Percentiles rank a stretch among this genome's conserved stretches.
phyloP scores from a whole-genome alignment of 2,113 vertebrate species.

The Antechinus flavipes region DNA sequence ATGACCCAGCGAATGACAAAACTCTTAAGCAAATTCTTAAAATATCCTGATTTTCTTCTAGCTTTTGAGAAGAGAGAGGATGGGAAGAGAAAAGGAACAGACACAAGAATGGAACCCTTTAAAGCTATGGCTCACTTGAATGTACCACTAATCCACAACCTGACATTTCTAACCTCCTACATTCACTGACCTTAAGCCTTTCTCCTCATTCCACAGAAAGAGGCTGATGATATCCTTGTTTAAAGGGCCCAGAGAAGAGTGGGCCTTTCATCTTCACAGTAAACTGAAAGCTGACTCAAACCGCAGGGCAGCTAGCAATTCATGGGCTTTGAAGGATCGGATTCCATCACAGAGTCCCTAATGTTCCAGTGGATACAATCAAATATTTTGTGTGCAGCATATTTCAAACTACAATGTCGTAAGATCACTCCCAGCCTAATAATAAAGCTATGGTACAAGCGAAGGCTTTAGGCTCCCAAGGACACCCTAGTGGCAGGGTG shows the following conservation, averaged over 20 bases:
- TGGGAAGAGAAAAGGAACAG: not conserved
- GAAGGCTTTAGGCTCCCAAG: conserved; percentile 22
- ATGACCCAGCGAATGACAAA: not conserved
- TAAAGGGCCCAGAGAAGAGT: conserved; percentile 39
- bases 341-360: conserved; percentile 36
- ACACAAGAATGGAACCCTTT: not conserved
- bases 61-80: not conserved
- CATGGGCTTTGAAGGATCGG: conserved; percentile 48
- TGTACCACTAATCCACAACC: conserved; percentile 35
- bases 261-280: conserved; percentile 60
- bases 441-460: conserved; percentile 3
- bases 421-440: conserved; percentile 12
- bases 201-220: conserved; percentile 53
- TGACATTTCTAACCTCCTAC: conserved; percentile 44
- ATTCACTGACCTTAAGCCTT: conserved; percentile 47
- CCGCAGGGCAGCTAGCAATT: conserved; percentile 31
- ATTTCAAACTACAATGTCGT: conserved; percentile 32
- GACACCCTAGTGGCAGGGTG: not conserved
- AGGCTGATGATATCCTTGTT: conserved; percentile 56
- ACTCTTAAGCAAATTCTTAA: not conserved
- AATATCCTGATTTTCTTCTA: not conserved
- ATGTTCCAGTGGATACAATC: not conserved
- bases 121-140: not conserved
- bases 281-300: conserved; percentile 51
- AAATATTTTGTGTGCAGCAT: not conserved